Percentiles rank a stretch among this genome's conserved stretches.
Evolutionary conservation across 2,113 vertebrate species (phyloP).

Genomic region (Chrysochloris asiatica): DNA sequence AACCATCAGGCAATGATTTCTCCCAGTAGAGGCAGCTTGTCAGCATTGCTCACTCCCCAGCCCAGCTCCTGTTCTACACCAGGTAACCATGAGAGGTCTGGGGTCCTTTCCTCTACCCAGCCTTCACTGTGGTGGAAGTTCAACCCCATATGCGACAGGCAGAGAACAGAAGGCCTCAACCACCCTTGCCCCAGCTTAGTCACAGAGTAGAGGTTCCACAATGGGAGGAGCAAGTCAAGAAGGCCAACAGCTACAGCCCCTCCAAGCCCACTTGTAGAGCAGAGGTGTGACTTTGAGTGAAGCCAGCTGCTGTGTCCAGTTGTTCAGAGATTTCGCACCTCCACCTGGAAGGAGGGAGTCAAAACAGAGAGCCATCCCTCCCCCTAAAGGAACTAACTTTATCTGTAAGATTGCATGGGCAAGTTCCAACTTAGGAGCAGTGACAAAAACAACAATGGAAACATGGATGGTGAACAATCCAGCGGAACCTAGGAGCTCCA

Average conservation of each 20-base stretch:
- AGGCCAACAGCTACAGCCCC: not conserved
- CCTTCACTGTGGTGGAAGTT: not conserved
- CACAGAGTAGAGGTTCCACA: accelerated
- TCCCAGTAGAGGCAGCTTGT: not conserved
- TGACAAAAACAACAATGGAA: not conserved
- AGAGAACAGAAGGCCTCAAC: not conserved
- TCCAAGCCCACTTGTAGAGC: not conserved
- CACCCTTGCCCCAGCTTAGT: not conserved
- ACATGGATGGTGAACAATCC: accelerated
- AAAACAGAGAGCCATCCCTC: no score
- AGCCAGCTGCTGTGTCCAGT: not conserved
- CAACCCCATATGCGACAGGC: not conserved
- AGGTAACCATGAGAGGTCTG: not conserved
- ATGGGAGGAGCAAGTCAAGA: not conserved
- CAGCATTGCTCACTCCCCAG: not conserved
- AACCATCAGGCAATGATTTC: not conserved
- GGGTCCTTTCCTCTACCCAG: not conserved
- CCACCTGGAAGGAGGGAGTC: accelerated
- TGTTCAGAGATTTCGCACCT: not conserved
- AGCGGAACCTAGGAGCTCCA: not conserved
- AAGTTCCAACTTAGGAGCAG: not conserved
- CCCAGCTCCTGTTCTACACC: not conserved
- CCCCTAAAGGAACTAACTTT: not conserved
- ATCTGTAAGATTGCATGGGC: not conserved
- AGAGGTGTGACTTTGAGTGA: no score